phyloP scores from a whole-genome alignment of 2,888 invertebrate species.

The Margaritifera margaritifera region DNA sequence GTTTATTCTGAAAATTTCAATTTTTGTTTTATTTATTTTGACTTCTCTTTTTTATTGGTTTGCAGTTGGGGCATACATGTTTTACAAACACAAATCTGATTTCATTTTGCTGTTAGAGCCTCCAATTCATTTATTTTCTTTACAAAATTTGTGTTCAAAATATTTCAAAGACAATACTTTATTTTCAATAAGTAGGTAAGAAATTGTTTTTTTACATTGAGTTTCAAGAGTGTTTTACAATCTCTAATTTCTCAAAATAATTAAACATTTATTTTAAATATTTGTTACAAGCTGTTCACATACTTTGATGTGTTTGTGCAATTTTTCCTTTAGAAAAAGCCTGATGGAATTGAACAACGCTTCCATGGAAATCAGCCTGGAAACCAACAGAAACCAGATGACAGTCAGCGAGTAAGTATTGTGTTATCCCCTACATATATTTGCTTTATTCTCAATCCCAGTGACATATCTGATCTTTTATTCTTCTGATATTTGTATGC shows the following conservation, averaged over 20 bases:
- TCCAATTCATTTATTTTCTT: no score
- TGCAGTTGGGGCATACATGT: no score
- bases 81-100: no score
- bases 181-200: no score
- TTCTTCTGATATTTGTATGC: neutral
- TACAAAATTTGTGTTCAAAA: no score
- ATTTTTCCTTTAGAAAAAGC: conserved; percentile 76
- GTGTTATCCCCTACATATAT: neutral
- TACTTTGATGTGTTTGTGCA: neutral
- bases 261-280: neutral
- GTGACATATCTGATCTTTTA: neutral
- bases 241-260: neutral
- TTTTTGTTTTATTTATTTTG: no score
- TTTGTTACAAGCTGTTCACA: neutral
- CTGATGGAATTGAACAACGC: conserved; percentile 94
- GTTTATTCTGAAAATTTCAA: no score
- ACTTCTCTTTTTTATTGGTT: no score
- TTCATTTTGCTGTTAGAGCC: no score
- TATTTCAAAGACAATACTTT: no score
- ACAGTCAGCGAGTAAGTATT: conserved; percentile 85
- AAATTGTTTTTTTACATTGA: no score
- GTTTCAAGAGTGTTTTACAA: no score
- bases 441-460: neutral
- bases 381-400: conserved; percentile 90
- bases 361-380: conserved; percentile 87